Evolutionary conservation across 2,113 vertebrate genomes (phyloP).

Genomic region (Atlantisia rogersi): DNA sequence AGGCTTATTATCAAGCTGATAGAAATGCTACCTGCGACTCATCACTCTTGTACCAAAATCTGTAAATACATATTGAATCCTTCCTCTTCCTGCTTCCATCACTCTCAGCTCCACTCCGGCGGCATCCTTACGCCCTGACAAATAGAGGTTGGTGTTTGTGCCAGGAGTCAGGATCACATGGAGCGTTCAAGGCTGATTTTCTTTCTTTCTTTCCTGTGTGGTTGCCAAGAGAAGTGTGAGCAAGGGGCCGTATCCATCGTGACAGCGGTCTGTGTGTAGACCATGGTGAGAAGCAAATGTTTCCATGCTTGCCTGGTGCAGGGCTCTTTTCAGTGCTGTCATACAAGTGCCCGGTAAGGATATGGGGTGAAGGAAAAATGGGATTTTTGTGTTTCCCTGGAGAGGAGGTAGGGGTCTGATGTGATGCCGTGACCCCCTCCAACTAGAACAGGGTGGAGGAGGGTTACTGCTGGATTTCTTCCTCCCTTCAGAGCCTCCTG

Average conservation of each 20-base stretch:
- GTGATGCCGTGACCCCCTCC: not conserved
- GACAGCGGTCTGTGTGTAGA: accelerated
- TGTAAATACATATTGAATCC: not conserved
- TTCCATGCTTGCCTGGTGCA: accelerated
- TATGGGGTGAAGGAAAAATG: too few species aligned
- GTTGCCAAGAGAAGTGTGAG: not conserved
- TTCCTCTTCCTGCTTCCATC: not conserved
- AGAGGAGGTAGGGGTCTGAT: not conserved
- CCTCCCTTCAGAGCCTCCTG: not conserved
- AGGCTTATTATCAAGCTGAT: not conserved
- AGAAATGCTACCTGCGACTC: not conserved
- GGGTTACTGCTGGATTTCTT: not conserved
- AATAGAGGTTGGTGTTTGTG: not conserved
- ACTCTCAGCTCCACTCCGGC: accelerated
- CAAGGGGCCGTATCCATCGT: not conserved
- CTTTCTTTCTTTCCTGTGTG: not conserved
- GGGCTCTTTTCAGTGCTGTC: not conserved
- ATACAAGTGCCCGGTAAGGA: accelerated
- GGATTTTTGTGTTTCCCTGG: not conserved
- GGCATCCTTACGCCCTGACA: not conserved
- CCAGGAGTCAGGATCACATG: not conserved
- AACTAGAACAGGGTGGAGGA: not conserved
- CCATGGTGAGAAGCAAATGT: accelerated
- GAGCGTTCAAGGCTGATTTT: not conserved
- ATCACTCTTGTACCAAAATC: not conserved